Conservation (phyloP, 2,888 invertebrate species). For the Andrena trimmerana region DNA sequence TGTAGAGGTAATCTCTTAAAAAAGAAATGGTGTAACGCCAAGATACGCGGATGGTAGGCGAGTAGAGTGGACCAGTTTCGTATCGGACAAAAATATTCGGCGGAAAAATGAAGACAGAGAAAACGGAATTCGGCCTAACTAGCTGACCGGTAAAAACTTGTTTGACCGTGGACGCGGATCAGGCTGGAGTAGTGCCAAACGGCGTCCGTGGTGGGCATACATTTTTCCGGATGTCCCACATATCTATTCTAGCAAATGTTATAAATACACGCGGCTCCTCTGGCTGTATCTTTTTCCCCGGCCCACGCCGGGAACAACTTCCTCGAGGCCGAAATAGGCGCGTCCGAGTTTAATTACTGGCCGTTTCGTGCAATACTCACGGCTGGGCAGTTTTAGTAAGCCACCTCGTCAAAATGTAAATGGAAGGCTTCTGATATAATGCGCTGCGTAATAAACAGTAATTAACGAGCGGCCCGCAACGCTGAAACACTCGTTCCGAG, state of each 20-base stretch:
- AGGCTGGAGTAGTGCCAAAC: slow-evolving; percentile 79
- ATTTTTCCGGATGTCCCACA: slow-evolving; percentile 80
- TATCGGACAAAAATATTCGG: background rate
- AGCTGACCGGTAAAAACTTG: slow-evolving; percentile 71
- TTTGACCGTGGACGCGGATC: slow-evolving; percentile 77
- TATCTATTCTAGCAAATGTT: slow-evolving; percentile 76
- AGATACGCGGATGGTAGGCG: no score
- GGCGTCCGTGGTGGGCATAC: slow-evolving; percentile 69
- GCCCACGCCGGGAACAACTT: slow-evolving; percentile 51
- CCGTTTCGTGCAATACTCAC: slow-evolving; percentile 65
- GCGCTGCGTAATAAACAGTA: slow-evolving; percentile 56
- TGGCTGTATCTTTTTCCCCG: slow-evolving; percentile 54
- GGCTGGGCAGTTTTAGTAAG: slow-evolving; percentile 62
- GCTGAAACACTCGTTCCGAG: background rate
- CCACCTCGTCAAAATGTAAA: slow-evolving; percentile 72
- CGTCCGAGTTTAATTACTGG: slow-evolving; percentile 68
- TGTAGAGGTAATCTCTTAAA: background rate
- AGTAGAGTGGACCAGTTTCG: background rate
- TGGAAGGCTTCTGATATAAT: slow-evolving; percentile 59
- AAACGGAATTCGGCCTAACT: slow-evolving; percentile 28
- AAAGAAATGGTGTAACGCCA: background rate
- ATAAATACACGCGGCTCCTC: slow-evolving; percentile 75
- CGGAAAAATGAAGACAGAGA: slow-evolving; percentile 42
- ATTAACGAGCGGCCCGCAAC: slow-evolving; percentile 46
- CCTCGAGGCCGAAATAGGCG: slow-evolving; percentile 65